Base-by-base conservation (phyloP, 2,888 invertebrate genomes). In the Odontomyia ornata region DNA sequence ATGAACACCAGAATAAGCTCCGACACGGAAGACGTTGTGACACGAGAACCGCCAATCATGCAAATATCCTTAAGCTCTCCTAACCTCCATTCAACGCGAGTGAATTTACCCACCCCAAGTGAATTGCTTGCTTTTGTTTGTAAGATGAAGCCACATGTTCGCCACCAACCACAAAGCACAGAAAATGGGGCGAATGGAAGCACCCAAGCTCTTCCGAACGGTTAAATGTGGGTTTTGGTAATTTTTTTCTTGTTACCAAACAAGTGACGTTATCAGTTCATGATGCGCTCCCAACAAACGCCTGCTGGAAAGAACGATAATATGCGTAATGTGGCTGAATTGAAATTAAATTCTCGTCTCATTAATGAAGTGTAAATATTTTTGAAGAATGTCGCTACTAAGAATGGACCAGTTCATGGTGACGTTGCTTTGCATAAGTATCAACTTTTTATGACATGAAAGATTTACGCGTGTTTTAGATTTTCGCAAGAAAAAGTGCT, bases 41-140 rank as follows among this genome's bases (percentile, higher is more conserved):
- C 78, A 78, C 78, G 78, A 78, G 69, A 78, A 76, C 69, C 78
- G 75, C 76, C 69, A 78, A 78, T 78, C 78, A 78, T 78, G 78
- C 78, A 78, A 78, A 78, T 76, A 60, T 75, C 62, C 75, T 64
- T 64, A 28, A 75, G 65, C 64, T 64, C 23, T 46, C 27, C 64
- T 75, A 64, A 75, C 60, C 64, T 65, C 36, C 64, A 21, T 75
- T 47, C 71, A 62, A 56, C 64, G 36, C 18, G 43, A 76, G 76
- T 69, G 64, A 72, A 75, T 64, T 72, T 72, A 65, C 67, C 30
- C 60, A 36, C 36, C 36, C n/a, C 36, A 57, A 71, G 76, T 56
- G 78, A 57, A 76, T 67, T 73, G 72, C 73, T 57, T 78, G 36
- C 43, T 65, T 52, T 36, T 76, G 57, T 73, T 77, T 62, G 60